Evolutionary conservation across 2,797 vertebrate species (phyloP).

Genomic region (Catostomus latipinnis): DNA sequence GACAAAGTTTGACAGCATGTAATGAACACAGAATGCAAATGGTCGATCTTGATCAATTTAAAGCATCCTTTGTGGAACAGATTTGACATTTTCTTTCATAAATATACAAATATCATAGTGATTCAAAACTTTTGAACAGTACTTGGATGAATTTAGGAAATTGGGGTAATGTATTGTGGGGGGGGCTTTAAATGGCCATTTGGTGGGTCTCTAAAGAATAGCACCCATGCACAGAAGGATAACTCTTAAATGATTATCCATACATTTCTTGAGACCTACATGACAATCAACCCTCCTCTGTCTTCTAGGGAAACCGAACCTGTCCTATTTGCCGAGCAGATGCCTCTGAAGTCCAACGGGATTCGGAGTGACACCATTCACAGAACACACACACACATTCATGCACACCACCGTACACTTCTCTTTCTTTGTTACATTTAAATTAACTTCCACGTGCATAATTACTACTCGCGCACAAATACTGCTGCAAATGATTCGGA

Average conservation of each 20-base stretch:
- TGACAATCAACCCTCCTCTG: conserved; percentile 32
- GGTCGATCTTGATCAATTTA: too few relatives aligned
- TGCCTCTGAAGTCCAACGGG: conserved; percentile 94
- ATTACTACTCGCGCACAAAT: conserved; percentile 14
- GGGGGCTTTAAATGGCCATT: too few relatives aligned
- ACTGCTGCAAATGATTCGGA: conserved; percentile 37
- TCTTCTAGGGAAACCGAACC: conserved; percentile 90
- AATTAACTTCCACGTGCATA: conserved; percentile 30
- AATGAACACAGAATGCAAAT: too few relatives aligned
- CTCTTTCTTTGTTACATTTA: conserved; percentile 28
- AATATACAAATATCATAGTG: too few relatives aligned
- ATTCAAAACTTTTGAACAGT: too few relatives aligned
- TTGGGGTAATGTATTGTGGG: too few relatives aligned
- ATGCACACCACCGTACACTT: conserved; percentile 26
- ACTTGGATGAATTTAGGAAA: too few relatives aligned
- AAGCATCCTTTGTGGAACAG: too few relatives aligned
- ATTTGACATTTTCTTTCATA: too few relatives aligned
- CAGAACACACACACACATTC: background rate
- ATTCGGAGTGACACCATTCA: conserved; percentile 88
- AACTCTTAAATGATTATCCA: background rate
- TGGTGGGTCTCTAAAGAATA: too few relatives aligned
- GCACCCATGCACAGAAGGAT: background rate
- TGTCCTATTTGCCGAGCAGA: conserved; percentile 97
- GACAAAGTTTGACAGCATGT: too few relatives aligned
- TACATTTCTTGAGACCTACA: background rate